A percentile compares a stretch with the other conserved stretches of the same genome.
Evolutionary conservation across 2,888 invertebrate genomes (phyloP).

Genomic region (Pasiphila rectangulata): DNA sequence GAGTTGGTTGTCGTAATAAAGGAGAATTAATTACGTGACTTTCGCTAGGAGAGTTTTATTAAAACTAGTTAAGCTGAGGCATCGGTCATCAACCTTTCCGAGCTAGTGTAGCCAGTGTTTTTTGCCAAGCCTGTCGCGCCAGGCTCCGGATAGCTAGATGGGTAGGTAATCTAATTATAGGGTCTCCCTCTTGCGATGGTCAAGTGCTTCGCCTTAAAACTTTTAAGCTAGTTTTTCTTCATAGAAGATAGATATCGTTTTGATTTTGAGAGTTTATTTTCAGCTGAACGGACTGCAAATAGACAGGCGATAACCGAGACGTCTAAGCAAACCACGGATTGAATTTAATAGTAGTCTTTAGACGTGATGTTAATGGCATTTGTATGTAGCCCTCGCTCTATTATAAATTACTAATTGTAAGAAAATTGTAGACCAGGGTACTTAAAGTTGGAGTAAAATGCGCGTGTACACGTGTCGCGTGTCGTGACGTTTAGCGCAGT

Average conservation of each 20-base stretch:
- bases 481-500: constrained; percentile 37
- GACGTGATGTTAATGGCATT: constrained; percentile 14
- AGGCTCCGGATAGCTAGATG: constrained; percentile 59
- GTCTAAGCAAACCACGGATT: constrained; percentile 13
- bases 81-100: constrained; percentile 64
- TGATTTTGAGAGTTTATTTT: constrained; percentile 32
- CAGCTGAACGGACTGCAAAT: constrained; percentile 24
- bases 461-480: constrained; percentile 36
- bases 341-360: constrained; percentile 19
- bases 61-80: constrained; percentile 54
- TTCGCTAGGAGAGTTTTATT: constrained; percentile 60
- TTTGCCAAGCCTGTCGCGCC: constrained; percentile 65
- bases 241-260: constrained; percentile 38
- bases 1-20: constrained; percentile 18
- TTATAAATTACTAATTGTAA: constrained; percentile 26
- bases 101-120: constrained; percentile 59
- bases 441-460: constrained; percentile 21
- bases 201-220: constrained; percentile 50
- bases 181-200: constrained; percentile 51
- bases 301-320: constrained; percentile 18
- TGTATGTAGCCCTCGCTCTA: constrained; percentile 18
- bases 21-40: constrained; percentile 49
- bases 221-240: constrained; percentile 48
- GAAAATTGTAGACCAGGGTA: constrained; percentile 27
- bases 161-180: constrained; percentile 71